Evolutionary conservation across 1,140 invertebrate genomes (phyloP).

Genomic region (Drosophila kohkoa): DNA sequence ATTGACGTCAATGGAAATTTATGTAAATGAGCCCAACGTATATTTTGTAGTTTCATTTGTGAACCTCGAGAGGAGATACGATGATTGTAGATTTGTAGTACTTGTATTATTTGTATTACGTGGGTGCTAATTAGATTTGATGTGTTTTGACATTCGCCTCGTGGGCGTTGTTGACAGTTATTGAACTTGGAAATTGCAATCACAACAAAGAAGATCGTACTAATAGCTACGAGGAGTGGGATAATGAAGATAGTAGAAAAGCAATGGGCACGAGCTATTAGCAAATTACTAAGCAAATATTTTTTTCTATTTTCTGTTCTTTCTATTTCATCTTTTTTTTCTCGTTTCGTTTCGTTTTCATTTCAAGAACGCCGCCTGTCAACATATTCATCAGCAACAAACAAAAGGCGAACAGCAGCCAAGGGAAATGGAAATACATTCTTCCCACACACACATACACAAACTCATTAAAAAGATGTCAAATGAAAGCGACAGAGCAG

Average conservation of each 20-base stretch:
- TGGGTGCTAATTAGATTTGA: conserved; percentile 69
- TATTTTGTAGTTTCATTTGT: conserved; percentile 12
- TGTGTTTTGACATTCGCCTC: conserved; percentile 35
- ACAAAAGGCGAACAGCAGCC: conserved; percentile 14
- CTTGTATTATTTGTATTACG: conserved; percentile 6
- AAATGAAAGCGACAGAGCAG: conserved; percentile 21
- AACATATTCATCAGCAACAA: conserved; percentile 21
- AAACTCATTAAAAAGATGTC: conserved; percentile 38
- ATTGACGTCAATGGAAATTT: conserved; percentile 63
- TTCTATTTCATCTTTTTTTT: not conserved
- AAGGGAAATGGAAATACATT: conserved; percentile 27
- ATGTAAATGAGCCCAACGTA: conserved; percentile 52
- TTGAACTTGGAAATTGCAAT: conserved; percentile 47
- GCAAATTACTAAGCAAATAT: conserved; percentile 17
- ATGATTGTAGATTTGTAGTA: not conserved
- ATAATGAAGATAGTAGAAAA: not conserved
- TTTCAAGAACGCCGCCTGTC: conserved; percentile 27
- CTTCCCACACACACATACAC: not conserved
- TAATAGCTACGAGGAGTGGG: not conserved
- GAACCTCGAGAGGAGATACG: conserved; percentile 11
- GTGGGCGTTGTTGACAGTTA: conserved; percentile 45
- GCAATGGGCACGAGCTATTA: conserved; percentile 13
- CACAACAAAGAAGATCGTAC: conserved; percentile 5
- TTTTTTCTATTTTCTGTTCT: conserved; percentile 1
- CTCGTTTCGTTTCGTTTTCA: not conserved